Evolutionary conservation across 2,888 invertebrate species (phyloP), one percentile per base, ranked within the genome.

Genomic region (Hybos culiciformis): DNA sequence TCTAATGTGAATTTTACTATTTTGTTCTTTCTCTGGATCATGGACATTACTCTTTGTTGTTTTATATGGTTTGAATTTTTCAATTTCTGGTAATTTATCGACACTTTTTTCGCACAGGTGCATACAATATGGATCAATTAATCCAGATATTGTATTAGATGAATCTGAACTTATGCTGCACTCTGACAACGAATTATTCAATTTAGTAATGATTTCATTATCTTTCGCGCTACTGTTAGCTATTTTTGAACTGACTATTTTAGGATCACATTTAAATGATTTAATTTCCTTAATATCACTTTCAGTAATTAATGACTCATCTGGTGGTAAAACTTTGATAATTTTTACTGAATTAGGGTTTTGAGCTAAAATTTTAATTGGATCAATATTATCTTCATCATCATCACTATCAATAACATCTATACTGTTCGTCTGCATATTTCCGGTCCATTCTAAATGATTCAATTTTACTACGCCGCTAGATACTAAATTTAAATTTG

Each of bases 1-100:
- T 3, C 56, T 54, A 26, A 54, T n/a, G n/a, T n/a, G 50, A n/a
- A 29, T 21, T 41, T 59, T 63, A 3, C 64, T 56, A 5, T 43
- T 39, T 15, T 58, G 58, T 48, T 66, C 66, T 46, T 62, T 64
- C n/a, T 45, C 54, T 1, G 65, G 60, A 50, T 59, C 58, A 39
- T 66, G 66, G 0, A 62, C 62, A 52, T 66, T 57, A 1, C 57
- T 58, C 3, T 56, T 50, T 1, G 66, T 66, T 1, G 66, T 66
- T 18, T 60, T 56, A 46, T 59, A 62, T 1, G 66, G 66, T 37
- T 51, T 57, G 24, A 57, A 66, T 48, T 62, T 65, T 29, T 58
- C 58, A 17, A 58, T 55, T 6, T 44, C 39, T 3, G 46, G 14
- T 3, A 43, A 29, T 1, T 33, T 26, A 21, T 48, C 46, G 18